These are phyloP conservation scores for Montifringilla adamsi DNA, from an alignment of 2,113 vertebrate species.

Conservation along the genomic window DNA sequence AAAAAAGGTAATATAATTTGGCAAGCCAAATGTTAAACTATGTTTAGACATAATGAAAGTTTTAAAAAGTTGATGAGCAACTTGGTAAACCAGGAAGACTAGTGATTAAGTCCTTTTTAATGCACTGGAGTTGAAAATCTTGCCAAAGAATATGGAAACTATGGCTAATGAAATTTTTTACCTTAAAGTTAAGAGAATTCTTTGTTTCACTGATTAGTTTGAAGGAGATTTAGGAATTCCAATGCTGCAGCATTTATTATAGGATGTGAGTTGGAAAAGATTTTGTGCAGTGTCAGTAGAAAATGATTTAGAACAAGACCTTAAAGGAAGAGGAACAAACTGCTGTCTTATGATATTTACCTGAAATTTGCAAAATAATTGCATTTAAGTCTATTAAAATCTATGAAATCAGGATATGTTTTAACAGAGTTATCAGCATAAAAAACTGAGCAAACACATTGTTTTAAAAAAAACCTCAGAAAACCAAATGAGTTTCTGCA, in stretches of 20 bases:
- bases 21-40: background rate
- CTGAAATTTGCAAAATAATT: background rate
- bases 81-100: background rate
- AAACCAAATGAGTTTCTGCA: accelerated
- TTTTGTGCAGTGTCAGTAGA: background rate
- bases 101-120: background rate
- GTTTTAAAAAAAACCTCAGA: too few species aligned
- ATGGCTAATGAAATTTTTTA: background rate
- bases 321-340: background rate
- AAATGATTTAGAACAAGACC: background rate
- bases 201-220: background rate
- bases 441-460: background rate
- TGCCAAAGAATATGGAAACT: background rate
- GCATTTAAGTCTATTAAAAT: background rate
- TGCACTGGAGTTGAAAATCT: background rate
- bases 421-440: background rate
- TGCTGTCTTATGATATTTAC: background rate
- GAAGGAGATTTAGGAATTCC: background rate
- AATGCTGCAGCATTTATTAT: background rate
- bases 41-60: background rate
- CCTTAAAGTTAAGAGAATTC: background rate
- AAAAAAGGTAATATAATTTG: background rate
- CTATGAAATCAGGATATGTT: background rate
- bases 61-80: background rate
- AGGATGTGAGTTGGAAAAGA: background rate